phyloP scores from a whole-genome alignment of 2,888 invertebrate species.

The Metalampra italica region DNA sequence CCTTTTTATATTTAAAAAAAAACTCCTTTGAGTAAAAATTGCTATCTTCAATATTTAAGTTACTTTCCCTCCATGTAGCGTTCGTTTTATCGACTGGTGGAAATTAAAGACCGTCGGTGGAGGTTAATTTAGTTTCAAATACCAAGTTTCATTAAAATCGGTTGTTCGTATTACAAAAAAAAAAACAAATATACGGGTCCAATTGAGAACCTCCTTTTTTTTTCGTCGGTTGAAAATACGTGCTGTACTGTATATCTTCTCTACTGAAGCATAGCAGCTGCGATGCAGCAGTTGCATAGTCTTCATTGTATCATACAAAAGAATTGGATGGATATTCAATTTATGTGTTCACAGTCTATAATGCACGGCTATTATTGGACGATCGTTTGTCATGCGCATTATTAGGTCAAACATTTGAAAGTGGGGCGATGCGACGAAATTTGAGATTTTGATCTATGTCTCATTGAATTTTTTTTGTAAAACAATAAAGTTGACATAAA shows the following conservation, averaged over 20 bases:
- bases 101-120: no score
- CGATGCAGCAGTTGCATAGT: conserved; percentile 27
- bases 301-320: conserved; percentile 41
- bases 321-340: conserved; percentile 45
- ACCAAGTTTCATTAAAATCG: no score
- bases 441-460: not conserved
- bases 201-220: no score
- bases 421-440: conserved; percentile 18
- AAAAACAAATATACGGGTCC: no score
- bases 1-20: no score
- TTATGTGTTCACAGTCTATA: conserved; percentile 48
- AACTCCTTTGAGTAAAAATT: no score
- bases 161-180: no score
- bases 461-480: not conserved
- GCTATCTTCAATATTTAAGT: no score
- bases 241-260: not conserved
- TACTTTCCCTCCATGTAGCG: no score
- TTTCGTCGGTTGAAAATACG: no score
- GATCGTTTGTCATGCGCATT: conserved; percentile 40
- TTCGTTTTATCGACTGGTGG: no score
- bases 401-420: conserved; percentile 33
- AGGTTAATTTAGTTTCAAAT: not conserved
- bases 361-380: conserved; percentile 36
- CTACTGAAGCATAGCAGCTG: conserved; percentile 32
- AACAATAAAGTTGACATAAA: no score